Base-by-base conservation (phyloP, 1,140 invertebrate genomes). In the Euura lappo region DNA sequence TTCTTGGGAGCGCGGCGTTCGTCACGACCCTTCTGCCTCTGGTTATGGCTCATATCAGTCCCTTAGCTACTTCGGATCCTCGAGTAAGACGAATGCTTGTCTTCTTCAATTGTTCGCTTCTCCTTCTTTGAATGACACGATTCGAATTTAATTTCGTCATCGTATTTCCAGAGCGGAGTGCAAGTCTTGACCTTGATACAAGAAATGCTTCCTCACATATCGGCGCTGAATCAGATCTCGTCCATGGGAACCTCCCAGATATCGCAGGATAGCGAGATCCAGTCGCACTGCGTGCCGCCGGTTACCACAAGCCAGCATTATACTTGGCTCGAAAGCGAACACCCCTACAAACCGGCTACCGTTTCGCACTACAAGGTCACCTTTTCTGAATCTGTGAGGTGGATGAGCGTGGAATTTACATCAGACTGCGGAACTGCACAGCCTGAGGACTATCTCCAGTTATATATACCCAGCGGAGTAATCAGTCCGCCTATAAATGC, bases 351-450 rank as follows among this genome's bases (percentile, higher is more conserved):
- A 87, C 93, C 95, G 60, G 94, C 96, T 3, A 93, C 93, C 68
- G 94, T 98, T 10, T 93, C 92, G 51, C 95, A 95, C 88, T 97
- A 97, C 78, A 94, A 95, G 86, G 96, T 98, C 2, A 89, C 92
- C 65, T 99, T 99, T 88, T 96, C 97, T 0, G 88, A 93, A 8
- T 91, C 89, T 74, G 96, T 99, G 1, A 93, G 96, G 76, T 99
- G 97, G 95, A 90, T 99, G 80, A 93, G 94, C 1, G 84, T 99
- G 6, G 97, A 99, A 88, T 98, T 99, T 88, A 97, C 98, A 81
- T 91, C 95, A 0, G 92, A 94, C 70, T 98, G 97, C 88, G 92
- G 96, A 60, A 99, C 97, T 0, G 95, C 95, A 0, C 98, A 99
- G 85, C 92, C 94, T 0, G 98, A 99, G 87, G 98, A 99, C 88